Evolutionary conservation across 2,797 vertebrate species (phyloP).

Genomic region (Pempheris klunzingeri): DNA sequence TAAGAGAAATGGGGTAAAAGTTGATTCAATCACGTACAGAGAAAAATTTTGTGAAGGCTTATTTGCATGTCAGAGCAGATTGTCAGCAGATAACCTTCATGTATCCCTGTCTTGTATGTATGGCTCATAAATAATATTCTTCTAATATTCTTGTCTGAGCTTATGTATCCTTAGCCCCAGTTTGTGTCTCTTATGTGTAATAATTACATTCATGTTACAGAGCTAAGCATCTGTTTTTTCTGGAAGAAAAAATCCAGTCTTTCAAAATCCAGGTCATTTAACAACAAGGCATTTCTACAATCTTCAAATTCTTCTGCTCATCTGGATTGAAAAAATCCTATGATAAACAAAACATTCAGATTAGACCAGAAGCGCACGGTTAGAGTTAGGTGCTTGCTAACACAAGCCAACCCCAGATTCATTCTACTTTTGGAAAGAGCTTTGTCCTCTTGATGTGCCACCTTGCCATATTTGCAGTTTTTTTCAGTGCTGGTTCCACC

Average conservation of each 20-base stretch:
- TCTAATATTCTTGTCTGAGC: background rate
- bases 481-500: too few species aligned
- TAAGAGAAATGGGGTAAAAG: constrained; percentile 31
- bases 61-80: constrained; percentile 4
- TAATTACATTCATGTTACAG: background rate
- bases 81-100: background rate
- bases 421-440: too few species aligned
- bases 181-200: background rate
- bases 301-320: background rate
- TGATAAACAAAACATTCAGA: too few species aligned
- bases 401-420: too few species aligned
- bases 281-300: background rate
- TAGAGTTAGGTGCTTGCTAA: too few species aligned
- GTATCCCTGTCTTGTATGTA: background rate
- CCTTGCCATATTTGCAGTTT: too few species aligned
- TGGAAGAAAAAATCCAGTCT: background rate
- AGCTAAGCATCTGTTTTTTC: background rate
- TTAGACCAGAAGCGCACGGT: too few species aligned
- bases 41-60: background rate
- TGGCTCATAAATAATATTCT: background rate
- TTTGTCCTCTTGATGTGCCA: too few species aligned
- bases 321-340: background rate
- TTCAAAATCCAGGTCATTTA: background rate
- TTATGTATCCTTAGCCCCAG: background rate
- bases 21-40: background rate